Evolutionary conservation across 92 coral and sea anemone genomes (phyloP).

Genomic region (Heteractis magnifica): DNA sequence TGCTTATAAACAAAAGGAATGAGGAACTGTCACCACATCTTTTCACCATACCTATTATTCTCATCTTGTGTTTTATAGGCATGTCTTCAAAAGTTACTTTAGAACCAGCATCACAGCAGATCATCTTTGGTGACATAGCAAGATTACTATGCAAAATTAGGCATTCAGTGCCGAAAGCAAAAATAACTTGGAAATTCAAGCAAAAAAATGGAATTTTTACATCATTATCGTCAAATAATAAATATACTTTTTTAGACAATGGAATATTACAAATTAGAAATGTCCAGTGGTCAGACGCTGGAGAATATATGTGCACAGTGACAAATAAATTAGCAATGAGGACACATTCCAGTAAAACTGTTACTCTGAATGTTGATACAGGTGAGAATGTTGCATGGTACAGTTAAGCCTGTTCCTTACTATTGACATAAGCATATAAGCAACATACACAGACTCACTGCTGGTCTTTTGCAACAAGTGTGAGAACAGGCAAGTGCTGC

Average conservation of each 20-base stretch:
- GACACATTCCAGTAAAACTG: slow-evolving; percentile 43
- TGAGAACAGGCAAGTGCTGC: too few relatives aligned
- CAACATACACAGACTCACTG: neutral
- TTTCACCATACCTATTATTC: neutral
- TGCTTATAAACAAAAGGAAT: too few relatives aligned
- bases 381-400: slow-evolving; percentile 12
- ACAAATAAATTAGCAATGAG: slow-evolving; percentile 43
- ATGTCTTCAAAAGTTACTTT: slow-evolving; percentile 71
- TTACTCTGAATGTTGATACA: slow-evolving; percentile 11
- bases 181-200: slow-evolving; percentile 56
- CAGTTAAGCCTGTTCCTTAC: neutral
- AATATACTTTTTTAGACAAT: slow-evolving; percentile 48
- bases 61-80: slow-evolving; percentile 38
- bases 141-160: slow-evolving; percentile 64
- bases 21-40: neutral
- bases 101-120: slow-evolving; percentile 46
- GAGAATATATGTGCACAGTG: slow-evolving; percentile 64
- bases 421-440: too few relatives aligned
- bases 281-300: slow-evolving; percentile 50
- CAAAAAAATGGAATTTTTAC: slow-evolving; percentile 40
- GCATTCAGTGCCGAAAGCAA: slow-evolving; percentile 65
- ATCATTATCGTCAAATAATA: slow-evolving; percentile 39
- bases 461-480: too few relatives aligned
- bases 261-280: slow-evolving; percentile 71
- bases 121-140: slow-evolving; percentile 67